Conservation (phyloP, 2,888 invertebrate species). For the Noctua janthina region DNA sequence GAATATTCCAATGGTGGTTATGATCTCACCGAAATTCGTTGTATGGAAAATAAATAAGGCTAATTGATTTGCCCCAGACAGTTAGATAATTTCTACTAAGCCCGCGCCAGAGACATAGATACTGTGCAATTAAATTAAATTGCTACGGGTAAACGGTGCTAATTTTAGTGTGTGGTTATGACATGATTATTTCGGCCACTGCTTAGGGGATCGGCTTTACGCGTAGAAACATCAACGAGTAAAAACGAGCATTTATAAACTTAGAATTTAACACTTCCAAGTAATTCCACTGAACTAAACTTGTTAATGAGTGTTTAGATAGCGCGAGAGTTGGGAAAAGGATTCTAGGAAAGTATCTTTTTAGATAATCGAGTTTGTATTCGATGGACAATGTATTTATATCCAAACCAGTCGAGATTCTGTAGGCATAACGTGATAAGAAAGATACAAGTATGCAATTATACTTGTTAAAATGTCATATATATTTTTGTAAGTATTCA, state of each 20-base stretch:
- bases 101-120: constrained; percentile 7
- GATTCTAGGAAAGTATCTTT: constrained; percentile 28
- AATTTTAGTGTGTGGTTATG: constrained; percentile 8
- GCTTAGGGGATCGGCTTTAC: neutral
- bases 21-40: constrained; percentile 46
- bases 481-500: constrained; percentile 58
- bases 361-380: constrained; percentile 3
- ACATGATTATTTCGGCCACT: constrained; percentile 7
- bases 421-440: constrained; percentile 16
- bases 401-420: constrained; percentile 34
- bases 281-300: constrained; percentile 43
- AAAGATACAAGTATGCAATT: constrained; percentile 25
- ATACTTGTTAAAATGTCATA: constrained; percentile 49
- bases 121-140: constrained; percentile 24
- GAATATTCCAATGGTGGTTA: constrained; percentile 29
- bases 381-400: constrained; percentile 13
- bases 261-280: constrained; percentile 42
- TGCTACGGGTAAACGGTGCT: constrained; percentile 21
- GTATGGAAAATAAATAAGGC: constrained; percentile 20
- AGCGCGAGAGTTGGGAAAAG: constrained; percentile 4
- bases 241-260: constrained; percentile 29
- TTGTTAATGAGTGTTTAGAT: constrained; percentile 9
- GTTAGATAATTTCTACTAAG: neutral
- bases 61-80: constrained; percentile 28
- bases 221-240: neutral